phyloP scores from a whole-genome alignment of 35 echinoderm and acorn worm genomes.

The Amphiura filiformis region DNA sequence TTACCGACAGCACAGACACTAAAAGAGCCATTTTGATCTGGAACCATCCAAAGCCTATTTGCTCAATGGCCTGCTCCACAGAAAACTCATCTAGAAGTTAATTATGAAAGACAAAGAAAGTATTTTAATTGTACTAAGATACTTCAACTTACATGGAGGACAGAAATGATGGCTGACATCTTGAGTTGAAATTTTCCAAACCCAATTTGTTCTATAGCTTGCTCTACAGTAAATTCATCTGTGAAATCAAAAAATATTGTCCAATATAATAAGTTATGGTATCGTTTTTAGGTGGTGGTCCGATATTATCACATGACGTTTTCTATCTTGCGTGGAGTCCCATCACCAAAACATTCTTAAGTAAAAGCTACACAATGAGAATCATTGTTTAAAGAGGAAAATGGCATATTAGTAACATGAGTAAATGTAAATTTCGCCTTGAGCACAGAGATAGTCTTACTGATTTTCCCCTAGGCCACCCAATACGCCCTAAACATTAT shows the following conservation, averaged over 20 bases:
- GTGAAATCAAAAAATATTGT: not conserved
- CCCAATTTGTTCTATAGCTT: constrained; percentile 1
- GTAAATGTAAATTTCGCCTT: no score
- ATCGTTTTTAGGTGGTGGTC: not conserved
- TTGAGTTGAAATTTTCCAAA: not conserved
- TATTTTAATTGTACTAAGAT: not conserved
- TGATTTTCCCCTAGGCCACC: no score
- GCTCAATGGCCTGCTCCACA: not conserved
- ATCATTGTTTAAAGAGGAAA: no score
- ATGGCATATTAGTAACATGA: no score
- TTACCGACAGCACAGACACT: not conserved
- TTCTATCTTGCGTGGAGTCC: no score
- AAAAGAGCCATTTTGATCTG: not conserved
- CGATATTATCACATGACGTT: no score
- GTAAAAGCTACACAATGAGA: not conserved
- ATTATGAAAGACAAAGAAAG: not conserved
- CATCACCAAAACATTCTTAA: not conserved
- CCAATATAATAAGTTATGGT: not conserved
- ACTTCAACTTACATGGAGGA: not conserved
- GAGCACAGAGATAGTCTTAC: no score
- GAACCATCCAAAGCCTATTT: not conserved
- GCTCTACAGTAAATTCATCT: not conserved
- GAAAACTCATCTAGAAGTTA: not conserved
- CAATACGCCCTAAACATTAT: no score
- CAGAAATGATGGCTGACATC: not conserved